phyloP scores from a whole-genome alignment of 2,113 vertebrate genomes.

The Xenopus laevis region DNA sequence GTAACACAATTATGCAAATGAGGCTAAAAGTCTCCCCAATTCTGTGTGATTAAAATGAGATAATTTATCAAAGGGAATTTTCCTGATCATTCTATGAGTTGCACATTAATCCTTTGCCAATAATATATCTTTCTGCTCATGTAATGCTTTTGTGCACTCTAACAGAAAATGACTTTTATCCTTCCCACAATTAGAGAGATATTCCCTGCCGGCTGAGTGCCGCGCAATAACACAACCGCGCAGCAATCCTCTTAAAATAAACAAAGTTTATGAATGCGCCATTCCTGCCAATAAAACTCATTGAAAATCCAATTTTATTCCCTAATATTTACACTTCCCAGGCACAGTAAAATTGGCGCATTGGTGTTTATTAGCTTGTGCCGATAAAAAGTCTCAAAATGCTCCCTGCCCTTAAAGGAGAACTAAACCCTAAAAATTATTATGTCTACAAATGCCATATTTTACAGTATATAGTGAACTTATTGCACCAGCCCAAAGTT shows the following conservation, averaged over 20 bases:
- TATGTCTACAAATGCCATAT: too few relatives aligned
- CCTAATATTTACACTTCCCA: constrained; percentile 53
- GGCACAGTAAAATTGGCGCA: background rate
- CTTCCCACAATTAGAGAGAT: constrained; percentile 90
- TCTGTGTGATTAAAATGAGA: constrained; percentile 82
- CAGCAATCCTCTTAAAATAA: constrained; percentile 81
- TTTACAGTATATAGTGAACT: too few relatives aligned
- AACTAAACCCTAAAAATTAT: too few relatives aligned
- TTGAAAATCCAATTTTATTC: constrained; percentile 65
- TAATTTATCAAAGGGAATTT: constrained; percentile 93
- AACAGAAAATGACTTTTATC: constrained; percentile 99
- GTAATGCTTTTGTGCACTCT: constrained; percentile 99
- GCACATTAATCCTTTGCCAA: constrained; percentile 91
- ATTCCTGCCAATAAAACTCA: constrained; percentile 67
- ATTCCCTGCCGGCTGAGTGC: constrained; percentile 76
- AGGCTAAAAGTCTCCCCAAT: constrained; percentile 67
- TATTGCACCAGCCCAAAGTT: too few relatives aligned
- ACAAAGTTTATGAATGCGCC: constrained; percentile 66
- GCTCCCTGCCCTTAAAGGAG: too few relatives aligned
- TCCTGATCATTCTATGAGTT: constrained; percentile 75
- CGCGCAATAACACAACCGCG: constrained; percentile 75
- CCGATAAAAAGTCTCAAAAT: background rate
- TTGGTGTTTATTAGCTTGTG: background rate
- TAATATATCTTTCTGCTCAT: constrained; percentile 81
- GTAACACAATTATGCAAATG: constrained; percentile 81